These are phyloP conservation scores for Carassius gibelio DNA, from an alignment of 2,113 vertebrate species.

Conservation along the genomic window DNA sequence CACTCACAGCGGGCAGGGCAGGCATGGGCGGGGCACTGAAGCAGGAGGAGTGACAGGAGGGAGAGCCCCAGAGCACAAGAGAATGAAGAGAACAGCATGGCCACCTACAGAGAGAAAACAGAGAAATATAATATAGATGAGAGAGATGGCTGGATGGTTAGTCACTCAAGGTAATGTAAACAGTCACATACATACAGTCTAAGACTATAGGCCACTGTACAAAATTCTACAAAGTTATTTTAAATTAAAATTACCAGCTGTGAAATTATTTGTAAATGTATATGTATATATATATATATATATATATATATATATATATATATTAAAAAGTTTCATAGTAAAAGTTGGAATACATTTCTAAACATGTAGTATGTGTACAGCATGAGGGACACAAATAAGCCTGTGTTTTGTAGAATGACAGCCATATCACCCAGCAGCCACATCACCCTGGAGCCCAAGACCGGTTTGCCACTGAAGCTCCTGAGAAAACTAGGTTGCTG, in stretches of 20 bases:
- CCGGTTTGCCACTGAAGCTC: too few relatives aligned
- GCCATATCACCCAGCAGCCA: too few relatives aligned
- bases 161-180: background rate
- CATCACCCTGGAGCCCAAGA: too few relatives aligned
- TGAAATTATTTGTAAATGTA: background rate
- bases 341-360: background rate
- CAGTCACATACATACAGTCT: background rate
- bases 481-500: too few relatives aligned
- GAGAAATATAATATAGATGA: conserved; percentile 1
- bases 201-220: background rate
- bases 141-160: background rate
- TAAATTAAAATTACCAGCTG: background rate
- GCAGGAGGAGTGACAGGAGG: conserved; percentile 72
- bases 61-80: conserved; percentile 55
- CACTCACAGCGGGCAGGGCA: conserved; percentile 97
- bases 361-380: background rate
- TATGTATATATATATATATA: too few relatives aligned
- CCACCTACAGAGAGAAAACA: conserved; percentile 52
- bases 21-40: conserved; percentile 75
- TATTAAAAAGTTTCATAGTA: background rate
- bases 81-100: conserved; percentile 60
- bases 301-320: too few relatives aligned
- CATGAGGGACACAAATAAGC: background rate
- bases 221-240: background rate
- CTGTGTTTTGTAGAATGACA: background rate